Conservation (phyloP, 2,113 vertebrate species). For the Tursiops truncatus region DNA sequence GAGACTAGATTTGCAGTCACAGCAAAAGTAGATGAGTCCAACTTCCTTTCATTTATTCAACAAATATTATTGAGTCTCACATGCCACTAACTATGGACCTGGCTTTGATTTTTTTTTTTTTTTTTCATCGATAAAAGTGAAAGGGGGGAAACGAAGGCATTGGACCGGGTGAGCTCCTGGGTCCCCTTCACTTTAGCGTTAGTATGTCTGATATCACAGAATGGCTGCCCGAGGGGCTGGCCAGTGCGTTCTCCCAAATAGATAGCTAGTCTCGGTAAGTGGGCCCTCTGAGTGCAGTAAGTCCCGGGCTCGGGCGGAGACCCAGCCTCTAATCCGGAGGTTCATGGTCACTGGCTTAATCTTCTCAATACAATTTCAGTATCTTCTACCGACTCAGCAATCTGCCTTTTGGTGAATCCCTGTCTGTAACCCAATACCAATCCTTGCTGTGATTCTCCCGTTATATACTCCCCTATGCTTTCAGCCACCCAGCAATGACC, state of each 20-base stretch:
- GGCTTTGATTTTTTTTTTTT: neutral
- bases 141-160: neutral
- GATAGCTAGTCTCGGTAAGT: neutral
- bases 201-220: neutral
- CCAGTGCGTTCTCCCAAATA: neutral
- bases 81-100: neutral
- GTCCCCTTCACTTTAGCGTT: neutral
- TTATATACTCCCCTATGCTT: neutral
- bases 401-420: neutral
- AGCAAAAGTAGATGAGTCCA: neutral
- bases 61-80: neutral
- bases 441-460: neutral
- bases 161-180: neutral
- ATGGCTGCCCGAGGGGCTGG: neutral
- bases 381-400: neutral
- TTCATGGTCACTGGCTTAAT: neutral
- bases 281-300: neutral
- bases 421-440: neutral
- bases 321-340: neutral
- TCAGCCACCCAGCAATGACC: neutral
- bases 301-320: neutral
- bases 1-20: neutral
- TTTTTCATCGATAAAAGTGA: neutral
- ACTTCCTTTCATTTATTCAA: neutral
- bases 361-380: neutral